Evolutionary conservation across 2,113 vertebrate species (phyloP).

Genomic region (Ceyx margarethae): DNA sequence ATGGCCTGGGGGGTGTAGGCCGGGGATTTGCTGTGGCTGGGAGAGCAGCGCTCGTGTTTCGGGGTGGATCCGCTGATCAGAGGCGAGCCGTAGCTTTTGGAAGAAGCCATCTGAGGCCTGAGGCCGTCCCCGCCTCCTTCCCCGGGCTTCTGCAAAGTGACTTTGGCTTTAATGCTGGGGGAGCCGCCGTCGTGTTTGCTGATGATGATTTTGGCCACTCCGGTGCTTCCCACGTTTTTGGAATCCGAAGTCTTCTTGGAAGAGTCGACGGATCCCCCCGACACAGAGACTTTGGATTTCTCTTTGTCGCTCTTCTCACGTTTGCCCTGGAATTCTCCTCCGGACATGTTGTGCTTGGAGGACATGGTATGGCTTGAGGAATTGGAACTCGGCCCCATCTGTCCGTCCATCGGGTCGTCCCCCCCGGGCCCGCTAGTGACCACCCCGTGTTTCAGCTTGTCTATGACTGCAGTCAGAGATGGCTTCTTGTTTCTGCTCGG

Average conservation of each 20-base stretch:
- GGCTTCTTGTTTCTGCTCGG: constrained; percentile 98
- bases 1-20: constrained; percentile 93
- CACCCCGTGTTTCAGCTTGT: constrained; percentile 95
- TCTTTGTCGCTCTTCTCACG: constrained; percentile 96
- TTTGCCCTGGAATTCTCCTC: constrained; percentile 87
- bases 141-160: constrained; percentile 92
- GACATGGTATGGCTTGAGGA: constrained; percentile 78
- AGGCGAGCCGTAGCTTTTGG: constrained; percentile 91
- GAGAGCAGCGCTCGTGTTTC: constrained; percentile 95
- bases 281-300: constrained; percentile 90
- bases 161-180: constrained; percentile 97
- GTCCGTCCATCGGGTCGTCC: constrained; percentile 89
- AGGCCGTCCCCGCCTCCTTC: constrained; percentile 88
- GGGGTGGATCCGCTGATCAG: constrained; percentile 96
- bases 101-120: constrained; percentile 88
- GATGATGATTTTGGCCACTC: constrained; percentile 97
- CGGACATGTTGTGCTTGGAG: constrained; percentile 88
- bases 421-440: constrained; percentile 89
- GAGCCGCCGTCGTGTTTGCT: constrained; percentile 97
- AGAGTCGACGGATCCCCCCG: constrained; percentile 82
- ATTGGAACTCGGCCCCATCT: constrained; percentile 80
- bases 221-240: constrained; percentile 84
- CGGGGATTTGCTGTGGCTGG: constrained; percentile 97
- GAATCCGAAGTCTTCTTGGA: constrained; percentile 90
- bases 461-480: constrained; percentile 95